A percentile compares a stretch with the other conserved stretches of the same genome.
Evolutionary conservation across 2,113 vertebrate genomes (phyloP).

Genomic region (Tragelaphus imberbis): DNA sequence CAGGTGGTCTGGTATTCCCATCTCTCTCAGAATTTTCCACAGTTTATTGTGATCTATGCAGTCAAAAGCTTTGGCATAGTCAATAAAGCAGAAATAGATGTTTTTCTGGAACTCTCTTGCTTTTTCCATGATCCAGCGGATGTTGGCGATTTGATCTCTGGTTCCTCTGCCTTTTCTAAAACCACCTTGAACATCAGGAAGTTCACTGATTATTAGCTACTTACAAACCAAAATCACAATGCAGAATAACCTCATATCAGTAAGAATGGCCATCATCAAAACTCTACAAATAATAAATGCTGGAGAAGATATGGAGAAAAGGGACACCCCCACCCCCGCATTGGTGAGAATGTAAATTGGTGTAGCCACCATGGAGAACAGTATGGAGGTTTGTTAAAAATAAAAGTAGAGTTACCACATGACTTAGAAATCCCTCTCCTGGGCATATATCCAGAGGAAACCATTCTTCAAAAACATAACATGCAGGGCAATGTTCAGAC

Average conservation of each 20-base stretch:
- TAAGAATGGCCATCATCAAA: not conserved
- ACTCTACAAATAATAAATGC: not conserved
- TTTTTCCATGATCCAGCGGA: no score
- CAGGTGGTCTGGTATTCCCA: no score
- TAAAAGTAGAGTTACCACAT: not conserved
- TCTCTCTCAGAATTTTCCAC: no score
- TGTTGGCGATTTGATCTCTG: no score
- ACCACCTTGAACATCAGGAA: no score
- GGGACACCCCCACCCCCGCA: rapidly evolving
- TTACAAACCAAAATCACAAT: not conserved
- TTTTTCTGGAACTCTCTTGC: no score
- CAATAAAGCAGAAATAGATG: no score
- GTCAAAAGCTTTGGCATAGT: no score
- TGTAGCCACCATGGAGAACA: not conserved
- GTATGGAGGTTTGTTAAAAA: not conserved
- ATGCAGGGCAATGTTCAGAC: not conserved
- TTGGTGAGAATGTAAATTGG: not conserved
- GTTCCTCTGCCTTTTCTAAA: no score
- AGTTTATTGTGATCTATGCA: no score
- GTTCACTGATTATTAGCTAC: not conserved
- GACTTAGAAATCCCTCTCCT: not conserved
- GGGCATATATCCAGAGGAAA: not conserved
- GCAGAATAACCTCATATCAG: not conserved
- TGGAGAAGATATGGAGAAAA: not conserved
- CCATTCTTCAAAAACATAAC: not conserved